These are phyloP conservation scores for Anguilla pacifica DNA, from an alignment of 2,797 vertebrate genomes.

Conservation along the genomic window DNA sequence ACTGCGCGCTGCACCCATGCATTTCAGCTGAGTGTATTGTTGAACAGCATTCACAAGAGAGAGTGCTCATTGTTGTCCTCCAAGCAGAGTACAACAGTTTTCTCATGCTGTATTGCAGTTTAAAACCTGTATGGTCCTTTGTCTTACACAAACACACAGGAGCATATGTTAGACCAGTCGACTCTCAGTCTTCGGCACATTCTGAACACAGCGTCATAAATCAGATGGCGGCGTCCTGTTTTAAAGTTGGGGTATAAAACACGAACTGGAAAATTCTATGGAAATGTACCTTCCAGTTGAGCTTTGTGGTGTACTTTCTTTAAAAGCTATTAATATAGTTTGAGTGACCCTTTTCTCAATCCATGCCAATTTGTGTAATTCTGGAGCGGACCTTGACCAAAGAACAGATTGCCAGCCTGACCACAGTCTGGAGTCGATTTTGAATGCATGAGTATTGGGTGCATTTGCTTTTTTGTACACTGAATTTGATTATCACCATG, in stretches of 20 bases:
- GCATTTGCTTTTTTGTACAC: neutral
- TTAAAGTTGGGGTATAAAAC: neutral
- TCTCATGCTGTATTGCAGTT: neutral
- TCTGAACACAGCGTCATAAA: neutral
- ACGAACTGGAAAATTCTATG: neutral
- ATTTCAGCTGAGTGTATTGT: neutral
- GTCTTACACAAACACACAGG: neutral
- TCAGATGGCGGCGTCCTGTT: neutral
- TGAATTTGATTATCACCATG: neutral
- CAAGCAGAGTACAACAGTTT: neutral
- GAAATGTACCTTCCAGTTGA: neutral
- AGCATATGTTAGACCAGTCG: neutral
- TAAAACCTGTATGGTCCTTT: neutral
- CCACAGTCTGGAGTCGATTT: neutral
- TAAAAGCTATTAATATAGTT: neutral
- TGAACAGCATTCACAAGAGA: neutral
- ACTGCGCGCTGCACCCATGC: constrained; percentile 5
- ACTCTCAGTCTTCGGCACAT: neutral
- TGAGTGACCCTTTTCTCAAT: neutral
- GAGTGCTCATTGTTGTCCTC: neutral
- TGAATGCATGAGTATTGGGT: no score
- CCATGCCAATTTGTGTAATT: neutral
- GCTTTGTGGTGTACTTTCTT: neutral
- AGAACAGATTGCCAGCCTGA: neutral
- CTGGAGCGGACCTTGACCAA: neutral